A percentile compares a stretch with the other conserved stretches of the same genome.
phyloP scores from a whole-genome alignment of 2,113 vertebrate genomes.

The Microcebus tavaratra region DNA sequence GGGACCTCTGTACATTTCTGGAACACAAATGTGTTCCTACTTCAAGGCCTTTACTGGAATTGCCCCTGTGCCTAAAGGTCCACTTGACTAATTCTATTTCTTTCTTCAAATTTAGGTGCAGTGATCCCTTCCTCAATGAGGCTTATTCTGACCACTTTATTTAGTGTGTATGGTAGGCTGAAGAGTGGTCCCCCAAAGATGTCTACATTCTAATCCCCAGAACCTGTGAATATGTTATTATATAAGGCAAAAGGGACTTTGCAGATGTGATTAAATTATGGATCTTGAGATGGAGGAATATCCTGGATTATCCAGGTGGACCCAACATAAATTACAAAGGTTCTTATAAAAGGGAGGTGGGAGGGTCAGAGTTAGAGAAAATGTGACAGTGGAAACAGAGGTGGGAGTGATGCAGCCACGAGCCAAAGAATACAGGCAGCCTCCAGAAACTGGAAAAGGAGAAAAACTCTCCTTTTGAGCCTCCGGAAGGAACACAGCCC shows the following conservation, averaged over 20 bases:
- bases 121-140: neutral
- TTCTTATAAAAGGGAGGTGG: neutral
- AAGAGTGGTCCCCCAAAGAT: neutral
- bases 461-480: neutral
- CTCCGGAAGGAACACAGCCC: neutral
- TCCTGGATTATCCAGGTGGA: neutral
- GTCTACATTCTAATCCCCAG: neutral
- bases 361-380: neutral
- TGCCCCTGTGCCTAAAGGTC: neutral
- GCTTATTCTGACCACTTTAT: neutral
- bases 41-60: neutral
- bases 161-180: neutral
- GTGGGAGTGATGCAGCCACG: neutral
- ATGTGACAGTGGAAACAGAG: neutral
- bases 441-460: neutral
- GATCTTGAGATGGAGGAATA: neutral
- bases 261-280: neutral
- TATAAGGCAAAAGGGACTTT: neutral
- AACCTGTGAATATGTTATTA: neutral
- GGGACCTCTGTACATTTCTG: neutral
- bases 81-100: neutral
- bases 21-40: neutral
- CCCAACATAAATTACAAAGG: neutral
- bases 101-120: neutral
- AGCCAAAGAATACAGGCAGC: neutral